Percentiles rank a stretch among this genome's conserved stretches.
These are phyloP conservation scores for Altica lythri DNA, from an alignment of 2,888 invertebrate genomes.

Conservation along the genomic window DNA sequence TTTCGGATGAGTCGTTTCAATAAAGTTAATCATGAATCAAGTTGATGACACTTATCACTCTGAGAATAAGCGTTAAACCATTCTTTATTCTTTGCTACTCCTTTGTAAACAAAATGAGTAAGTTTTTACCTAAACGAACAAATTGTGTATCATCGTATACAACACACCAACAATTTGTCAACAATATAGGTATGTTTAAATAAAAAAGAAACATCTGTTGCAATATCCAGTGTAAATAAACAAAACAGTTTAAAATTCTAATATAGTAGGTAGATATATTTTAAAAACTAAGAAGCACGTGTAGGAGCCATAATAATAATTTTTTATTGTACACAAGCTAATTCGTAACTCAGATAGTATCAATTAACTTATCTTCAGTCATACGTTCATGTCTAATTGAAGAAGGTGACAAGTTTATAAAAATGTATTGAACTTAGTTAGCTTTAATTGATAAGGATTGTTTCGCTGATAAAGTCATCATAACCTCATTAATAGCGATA, in stretches of 20 bases:
- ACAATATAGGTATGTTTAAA: too few species aligned
- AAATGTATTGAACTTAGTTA: slow-evolving; percentile 28
- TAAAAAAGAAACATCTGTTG: too few species aligned
- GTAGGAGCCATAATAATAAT: too few species aligned
- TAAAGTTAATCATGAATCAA: slow-evolving; percentile 15
- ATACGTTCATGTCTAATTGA: slow-evolving; percentile 1
- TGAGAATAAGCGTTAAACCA: slow-evolving; percentile 3
- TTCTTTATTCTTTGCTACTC: slow-evolving; percentile 7
- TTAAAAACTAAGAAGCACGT: too few species aligned
- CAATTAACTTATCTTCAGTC: slow-evolving; percentile 6
- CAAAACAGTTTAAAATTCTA: too few species aligned
- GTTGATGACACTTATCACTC: slow-evolving; percentile 10
- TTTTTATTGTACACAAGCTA: too few species aligned
- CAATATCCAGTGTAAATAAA: too few species aligned
- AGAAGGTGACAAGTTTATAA: slow-evolving; percentile 34
- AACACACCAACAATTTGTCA: too few species aligned
- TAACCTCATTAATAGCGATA: slow-evolving; percentile 8
- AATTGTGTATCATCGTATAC: neutral
- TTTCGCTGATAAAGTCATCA: slow-evolving; percentile 20
- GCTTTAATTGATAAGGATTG: slow-evolving; percentile 24
- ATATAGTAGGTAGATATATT: too few species aligned
- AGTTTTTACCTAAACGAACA: slow-evolving; percentile 7
- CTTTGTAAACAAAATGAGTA: slow-evolving; percentile 13
- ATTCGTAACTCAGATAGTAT: too few species aligned
- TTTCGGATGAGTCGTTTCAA: slow-evolving; percentile 6